phyloP scores from a whole-genome alignment of 1,140 invertebrate species.

The Dreissena polymorpha region DNA sequence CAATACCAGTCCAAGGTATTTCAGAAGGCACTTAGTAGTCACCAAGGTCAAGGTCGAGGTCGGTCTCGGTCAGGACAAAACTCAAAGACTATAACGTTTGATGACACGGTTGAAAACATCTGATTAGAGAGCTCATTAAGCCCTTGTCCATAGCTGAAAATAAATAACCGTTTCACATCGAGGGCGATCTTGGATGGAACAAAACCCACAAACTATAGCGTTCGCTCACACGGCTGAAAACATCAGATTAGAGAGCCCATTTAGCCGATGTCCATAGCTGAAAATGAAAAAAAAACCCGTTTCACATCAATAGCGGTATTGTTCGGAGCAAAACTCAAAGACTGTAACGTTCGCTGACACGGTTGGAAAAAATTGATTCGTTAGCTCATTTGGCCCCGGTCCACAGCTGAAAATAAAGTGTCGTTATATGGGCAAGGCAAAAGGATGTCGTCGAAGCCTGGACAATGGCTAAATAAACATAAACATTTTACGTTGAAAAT shows the following conservation, averaged over 20 bases:
- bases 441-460: no score
- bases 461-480: no score
- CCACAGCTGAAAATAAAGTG: no score
- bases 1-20: slow-evolving; percentile 59
- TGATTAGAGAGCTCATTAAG: background rate
- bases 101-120: background rate
- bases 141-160: background rate
- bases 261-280: background rate
- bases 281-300: no score
- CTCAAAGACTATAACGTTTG: background rate
- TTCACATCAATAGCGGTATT: no score
- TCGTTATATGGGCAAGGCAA: no score
- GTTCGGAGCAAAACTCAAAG: no score
- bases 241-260: background rate
- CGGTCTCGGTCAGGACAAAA: background rate
- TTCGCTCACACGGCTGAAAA: background rate
- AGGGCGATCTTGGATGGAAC: background rate
- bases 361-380: no score
- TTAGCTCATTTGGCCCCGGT: no score
- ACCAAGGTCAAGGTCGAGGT: slow-evolving; percentile 42
- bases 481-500: no score
- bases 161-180: background rate
- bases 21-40: slow-evolving; percentile 59
- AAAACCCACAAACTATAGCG: background rate
- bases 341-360: no score